Conservation (phyloP, 2,888 invertebrate species). For the Euclidia mi region DNA sequence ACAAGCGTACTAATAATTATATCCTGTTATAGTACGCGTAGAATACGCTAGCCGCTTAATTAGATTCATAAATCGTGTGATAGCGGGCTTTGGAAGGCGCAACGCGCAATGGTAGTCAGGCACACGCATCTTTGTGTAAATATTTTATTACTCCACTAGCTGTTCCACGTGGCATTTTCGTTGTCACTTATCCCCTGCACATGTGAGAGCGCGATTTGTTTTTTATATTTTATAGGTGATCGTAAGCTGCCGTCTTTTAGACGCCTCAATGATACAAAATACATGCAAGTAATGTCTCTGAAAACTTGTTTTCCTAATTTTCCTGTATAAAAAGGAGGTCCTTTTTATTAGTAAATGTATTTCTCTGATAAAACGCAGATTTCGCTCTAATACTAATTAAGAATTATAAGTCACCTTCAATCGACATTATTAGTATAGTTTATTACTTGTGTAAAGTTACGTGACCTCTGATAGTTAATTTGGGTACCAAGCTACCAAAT, state of each 20-base stretch:
- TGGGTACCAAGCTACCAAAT: slow-evolving; percentile 11
- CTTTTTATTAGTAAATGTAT: too few relatives aligned
- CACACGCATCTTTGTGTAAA: slow-evolving; percentile 22
- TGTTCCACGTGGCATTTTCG: slow-evolving; percentile 21
- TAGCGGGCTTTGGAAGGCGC: slow-evolving; percentile 7
- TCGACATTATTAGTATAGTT: slow-evolving; percentile 14
- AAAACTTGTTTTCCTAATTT: slow-evolving; percentile 4
- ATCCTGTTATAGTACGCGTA: not conserved
- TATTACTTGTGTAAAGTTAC: slow-evolving; percentile 19
- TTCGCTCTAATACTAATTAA: too few relatives aligned
- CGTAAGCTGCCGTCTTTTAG: slow-evolving; percentile 20
- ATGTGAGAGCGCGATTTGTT: slow-evolving; percentile 20
- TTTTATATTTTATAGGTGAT: slow-evolving; percentile 25
- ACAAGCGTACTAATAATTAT: not conserved
- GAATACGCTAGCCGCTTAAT: slow-evolving; percentile 10
- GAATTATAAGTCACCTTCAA: not conserved
- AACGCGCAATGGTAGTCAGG: slow-evolving; percentile 7
- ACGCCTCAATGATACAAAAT: slow-evolving; percentile 10
- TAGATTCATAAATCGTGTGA: slow-evolving; percentile 12
- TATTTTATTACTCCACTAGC: slow-evolving; percentile 23
- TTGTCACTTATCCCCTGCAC: slow-evolving; percentile 20
- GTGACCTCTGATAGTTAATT: slow-evolving; percentile 22
- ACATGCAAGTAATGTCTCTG: slow-evolving; percentile 9
- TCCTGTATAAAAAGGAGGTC: not conserved
- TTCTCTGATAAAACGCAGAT: too few relatives aligned